phyloP scores from a whole-genome alignment of 1,140 invertebrate genomes.

The Lutraria rhynchaena region DNA sequence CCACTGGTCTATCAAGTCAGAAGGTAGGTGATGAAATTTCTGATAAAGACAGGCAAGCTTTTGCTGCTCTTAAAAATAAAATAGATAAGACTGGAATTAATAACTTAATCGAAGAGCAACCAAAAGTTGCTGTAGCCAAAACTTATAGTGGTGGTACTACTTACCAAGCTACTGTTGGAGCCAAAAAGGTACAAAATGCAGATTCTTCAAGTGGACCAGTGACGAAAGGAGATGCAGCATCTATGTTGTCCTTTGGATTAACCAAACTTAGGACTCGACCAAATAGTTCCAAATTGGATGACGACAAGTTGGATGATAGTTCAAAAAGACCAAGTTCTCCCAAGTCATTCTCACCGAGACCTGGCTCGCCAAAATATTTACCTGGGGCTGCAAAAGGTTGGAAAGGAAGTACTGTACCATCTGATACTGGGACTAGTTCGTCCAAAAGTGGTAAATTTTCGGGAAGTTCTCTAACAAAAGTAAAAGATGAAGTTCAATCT shows the following conservation, averaged over 20 bases:
- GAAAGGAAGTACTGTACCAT: conserved; percentile 13
- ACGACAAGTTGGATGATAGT: conserved; percentile 28
- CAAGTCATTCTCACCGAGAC: neutral
- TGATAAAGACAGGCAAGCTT: conserved; percentile 15
- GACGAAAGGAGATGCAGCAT: conserved; percentile 11
- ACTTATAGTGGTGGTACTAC: conserved; percentile 40
- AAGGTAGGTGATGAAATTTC: neutral
- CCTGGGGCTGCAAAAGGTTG: conserved; percentile 50
- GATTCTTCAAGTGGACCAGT: neutral
- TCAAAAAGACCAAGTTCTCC: conserved; percentile 13
- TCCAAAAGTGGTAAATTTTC: conserved; percentile 24
- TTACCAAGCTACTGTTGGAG: conserved; percentile 35
- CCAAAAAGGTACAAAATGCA: conserved; percentile 31
- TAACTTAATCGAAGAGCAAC: conserved; percentile 5
- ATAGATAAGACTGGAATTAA: conserved; percentile 39
- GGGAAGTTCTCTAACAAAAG: conserved; percentile 44
- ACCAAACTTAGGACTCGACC: conserved; percentile 53
- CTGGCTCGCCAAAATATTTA: conserved; percentile 24
- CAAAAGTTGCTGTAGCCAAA: conserved; percentile 36
- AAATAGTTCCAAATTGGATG: conserved; percentile 3
- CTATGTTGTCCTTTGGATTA: conserved; percentile 43
- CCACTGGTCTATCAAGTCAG: conserved; percentile 3
- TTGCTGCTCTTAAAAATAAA: conserved; percentile 31
- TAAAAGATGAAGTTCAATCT: conserved; percentile 9
- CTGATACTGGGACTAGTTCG: neutral